Percentiles rank a stretch among this genome's conserved stretches.
Conservation (phyloP, 1,140 invertebrate genomes). For the Drosophila persimilis region DNA sequence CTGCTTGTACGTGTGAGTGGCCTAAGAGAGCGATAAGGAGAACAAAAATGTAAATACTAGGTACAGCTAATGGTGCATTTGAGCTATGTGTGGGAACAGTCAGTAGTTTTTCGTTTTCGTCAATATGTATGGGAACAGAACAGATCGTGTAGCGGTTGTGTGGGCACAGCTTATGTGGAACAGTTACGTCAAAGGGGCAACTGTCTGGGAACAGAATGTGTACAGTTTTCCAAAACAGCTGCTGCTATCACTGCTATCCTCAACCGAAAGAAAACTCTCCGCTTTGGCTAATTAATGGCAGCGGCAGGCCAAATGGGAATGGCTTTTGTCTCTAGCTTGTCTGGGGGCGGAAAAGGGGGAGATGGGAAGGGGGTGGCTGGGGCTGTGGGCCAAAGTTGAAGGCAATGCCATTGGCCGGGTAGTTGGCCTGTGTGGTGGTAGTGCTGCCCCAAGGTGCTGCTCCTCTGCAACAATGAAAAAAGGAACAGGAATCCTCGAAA, state of each 20-base stretch:
- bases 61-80: constrained; percentile 4
- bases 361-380: background rate
- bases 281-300: constrained; percentile 14
- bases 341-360: constrained; percentile 1
- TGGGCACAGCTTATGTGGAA: no score
- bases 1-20: no score
- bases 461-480: no score
- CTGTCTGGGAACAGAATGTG: no score
- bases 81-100: no score
- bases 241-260: no score
- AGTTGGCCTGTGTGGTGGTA: constrained; percentile 39
- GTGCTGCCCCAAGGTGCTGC: constrained; percentile 14
- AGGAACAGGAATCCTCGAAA: no score
- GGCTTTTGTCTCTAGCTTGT: constrained; percentile 27
- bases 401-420: constrained; percentile 26
- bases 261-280: no score
- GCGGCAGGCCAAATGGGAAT: constrained; percentile 20
- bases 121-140: no score
- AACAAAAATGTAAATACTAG: constrained; percentile 36
- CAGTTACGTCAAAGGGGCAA: no score
- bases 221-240: constrained; percentile 1
- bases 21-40: constrained; percentile 48
- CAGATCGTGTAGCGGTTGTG: no score
- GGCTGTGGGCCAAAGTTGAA: constrained; percentile 15
- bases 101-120: no score